Conservation (phyloP, 2,888 invertebrate genomes). For the Dasysyrphus tricinctus region DNA sequence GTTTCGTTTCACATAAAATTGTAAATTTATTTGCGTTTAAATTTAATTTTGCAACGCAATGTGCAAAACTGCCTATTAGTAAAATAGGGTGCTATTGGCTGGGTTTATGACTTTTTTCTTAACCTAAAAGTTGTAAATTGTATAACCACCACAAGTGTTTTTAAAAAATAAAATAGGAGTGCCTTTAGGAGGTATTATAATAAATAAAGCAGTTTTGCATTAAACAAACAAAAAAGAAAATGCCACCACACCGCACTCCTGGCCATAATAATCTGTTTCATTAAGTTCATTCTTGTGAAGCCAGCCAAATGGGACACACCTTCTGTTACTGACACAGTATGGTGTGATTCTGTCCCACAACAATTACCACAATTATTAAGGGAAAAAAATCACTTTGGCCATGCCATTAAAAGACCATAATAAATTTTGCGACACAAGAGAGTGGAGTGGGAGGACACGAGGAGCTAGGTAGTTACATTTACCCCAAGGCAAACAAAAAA, state of each 20-base stretch:
- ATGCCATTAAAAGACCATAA: conserved; percentile 65
- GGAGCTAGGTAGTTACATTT: conserved; percentile 3
- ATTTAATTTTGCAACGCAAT: too few species aligned
- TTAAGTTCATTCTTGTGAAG: conserved; percentile 20
- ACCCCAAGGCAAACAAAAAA: background rate
- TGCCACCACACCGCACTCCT: background rate
- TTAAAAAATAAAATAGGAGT: background rate
- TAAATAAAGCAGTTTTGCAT: conserved; percentile 13
- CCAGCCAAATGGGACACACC: conserved; percentile 22
- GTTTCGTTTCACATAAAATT: too few species aligned
- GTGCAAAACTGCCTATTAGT: too few species aligned
- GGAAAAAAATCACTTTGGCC: conserved; percentile 39
- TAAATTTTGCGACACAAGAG: conserved; percentile 49
- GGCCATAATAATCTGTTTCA: conserved; percentile 20
- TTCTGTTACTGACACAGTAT: conserved; percentile 39
- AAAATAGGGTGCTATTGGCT: too few species aligned
- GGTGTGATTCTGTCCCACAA: conserved; percentile 48
- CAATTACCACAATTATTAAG: conserved; percentile 60
- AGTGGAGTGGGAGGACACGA: background rate
- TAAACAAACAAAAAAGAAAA: conserved; percentile 1
- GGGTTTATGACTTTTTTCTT: too few species aligned
- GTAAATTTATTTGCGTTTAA: too few species aligned
- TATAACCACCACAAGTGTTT: background rate
- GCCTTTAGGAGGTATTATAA: too few species aligned
- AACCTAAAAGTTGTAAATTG: background rate